Conservation (phyloP, 2,113 vertebrate genomes). For the Equus przewalskii region DNA sequence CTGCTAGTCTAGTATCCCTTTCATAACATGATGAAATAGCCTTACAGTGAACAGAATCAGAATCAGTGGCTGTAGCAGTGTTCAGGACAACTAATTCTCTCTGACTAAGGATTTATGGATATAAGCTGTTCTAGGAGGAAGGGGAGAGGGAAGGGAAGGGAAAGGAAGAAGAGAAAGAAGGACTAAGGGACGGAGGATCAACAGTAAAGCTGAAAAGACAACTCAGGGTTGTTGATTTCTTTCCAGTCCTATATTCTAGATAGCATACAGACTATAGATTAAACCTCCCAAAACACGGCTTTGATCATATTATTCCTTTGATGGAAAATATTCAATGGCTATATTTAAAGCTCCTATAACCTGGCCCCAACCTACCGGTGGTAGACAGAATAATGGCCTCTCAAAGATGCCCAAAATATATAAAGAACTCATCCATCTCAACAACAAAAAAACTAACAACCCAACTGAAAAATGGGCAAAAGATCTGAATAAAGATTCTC, state of each 20-base stretch:
- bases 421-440: too few relatives aligned
- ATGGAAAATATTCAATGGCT: slow-evolving; percentile 24
- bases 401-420: neutral
- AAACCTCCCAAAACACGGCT: neutral
- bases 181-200: neutral
- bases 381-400: neutral
- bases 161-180: neutral
- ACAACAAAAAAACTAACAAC: too few relatives aligned
- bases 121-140: neutral
- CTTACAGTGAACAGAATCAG: neutral
- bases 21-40: neutral
- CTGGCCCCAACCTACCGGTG: neutral
- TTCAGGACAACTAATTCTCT: neutral
- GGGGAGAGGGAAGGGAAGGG: neutral
- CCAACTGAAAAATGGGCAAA: too few relatives aligned
- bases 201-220: neutral
- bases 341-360: neutral
- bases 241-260: neutral
- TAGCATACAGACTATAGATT: neutral
- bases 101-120: slow-evolving; percentile 33
- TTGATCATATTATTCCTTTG: neutral
- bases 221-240: neutral
- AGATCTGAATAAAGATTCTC: too few relatives aligned
- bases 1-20: slow-evolving; percentile 21
- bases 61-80: neutral